Conservation (phyloP, 2,888 invertebrate species). For the Diaperis boleti region DNA sequence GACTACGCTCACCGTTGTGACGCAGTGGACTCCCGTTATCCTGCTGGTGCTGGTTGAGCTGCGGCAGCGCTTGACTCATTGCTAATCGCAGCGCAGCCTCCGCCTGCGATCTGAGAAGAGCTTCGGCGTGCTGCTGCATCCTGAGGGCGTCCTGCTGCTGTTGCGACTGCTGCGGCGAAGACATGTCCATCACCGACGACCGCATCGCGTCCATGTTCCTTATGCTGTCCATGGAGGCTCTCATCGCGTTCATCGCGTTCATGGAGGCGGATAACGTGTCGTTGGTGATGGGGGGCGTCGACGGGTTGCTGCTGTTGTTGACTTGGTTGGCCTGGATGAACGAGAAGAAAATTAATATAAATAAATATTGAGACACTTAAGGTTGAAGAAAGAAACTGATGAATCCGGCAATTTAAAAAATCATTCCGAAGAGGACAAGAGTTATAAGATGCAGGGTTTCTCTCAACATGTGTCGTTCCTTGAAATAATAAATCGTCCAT, state of each 20-base stretch:
- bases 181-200: constrained; percentile 68
- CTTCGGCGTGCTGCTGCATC: constrained; percentile 78
- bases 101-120: constrained; percentile 85
- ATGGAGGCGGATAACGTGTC: constrained; percentile 68
- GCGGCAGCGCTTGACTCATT: constrained; percentile 74
- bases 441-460: no score
- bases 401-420: neutral
- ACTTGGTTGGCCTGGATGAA: constrained; percentile 66
- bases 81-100: constrained; percentile 87
- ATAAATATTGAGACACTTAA: no score
- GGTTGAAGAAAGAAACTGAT: no score
- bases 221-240: constrained; percentile 71
- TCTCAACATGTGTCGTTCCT: no score
- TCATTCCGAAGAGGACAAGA: no score
- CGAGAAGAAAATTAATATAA: no score
- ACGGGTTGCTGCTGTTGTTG: constrained; percentile 65
- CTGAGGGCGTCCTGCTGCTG: constrained; percentile 65
- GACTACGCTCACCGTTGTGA: constrained; percentile 62
- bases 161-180: constrained; percentile 58
- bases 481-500: no score
- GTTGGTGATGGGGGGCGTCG: constrained; percentile 66
- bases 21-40: constrained; percentile 64
- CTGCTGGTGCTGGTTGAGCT: constrained; percentile 64
- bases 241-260: constrained; percentile 73
- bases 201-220: constrained; percentile 69